Conservation (phyloP, 2,797 vertebrate genomes). For the Brachymystax lenok region DNA sequence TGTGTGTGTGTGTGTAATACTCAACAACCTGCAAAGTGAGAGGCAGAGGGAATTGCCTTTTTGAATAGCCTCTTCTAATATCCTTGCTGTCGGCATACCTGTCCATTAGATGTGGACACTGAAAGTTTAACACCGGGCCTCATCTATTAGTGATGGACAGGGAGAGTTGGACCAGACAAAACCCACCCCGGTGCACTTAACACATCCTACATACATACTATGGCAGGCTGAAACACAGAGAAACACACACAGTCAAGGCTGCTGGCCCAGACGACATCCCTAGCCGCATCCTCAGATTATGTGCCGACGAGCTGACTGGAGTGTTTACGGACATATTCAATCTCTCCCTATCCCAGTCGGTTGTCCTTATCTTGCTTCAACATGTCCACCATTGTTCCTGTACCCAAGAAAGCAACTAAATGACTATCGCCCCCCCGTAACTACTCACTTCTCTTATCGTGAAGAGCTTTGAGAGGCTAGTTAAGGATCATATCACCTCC, state of each 20-base stretch:
- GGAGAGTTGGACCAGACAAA: constrained; percentile 6
- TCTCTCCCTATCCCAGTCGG: too few relatives aligned
- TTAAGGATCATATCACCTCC: too few relatives aligned
- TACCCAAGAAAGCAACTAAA: too few relatives aligned
- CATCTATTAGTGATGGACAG: constrained; percentile 23
- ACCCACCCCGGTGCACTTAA: constrained; percentile 11
- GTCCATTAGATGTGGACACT: constrained; percentile 9
- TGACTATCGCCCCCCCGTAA: too few relatives aligned
- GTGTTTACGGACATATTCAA: too few relatives aligned
- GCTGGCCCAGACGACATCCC: too few relatives aligned
- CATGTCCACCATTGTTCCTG: too few relatives aligned
- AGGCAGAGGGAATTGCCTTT: constrained; percentile 6
- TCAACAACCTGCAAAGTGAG: constrained; percentile 31
- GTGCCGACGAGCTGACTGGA: too few relatives aligned
- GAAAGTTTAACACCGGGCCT: constrained; percentile 15
- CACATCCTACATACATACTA: background rate
- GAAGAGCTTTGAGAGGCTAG: too few relatives aligned
- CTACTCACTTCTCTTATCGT: too few relatives aligned
- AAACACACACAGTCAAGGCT: background rate
- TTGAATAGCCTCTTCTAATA: constrained; percentile 9
- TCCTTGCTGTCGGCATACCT: constrained; percentile 2
- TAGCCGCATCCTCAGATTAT: too few relatives aligned
- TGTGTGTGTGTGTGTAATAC: constrained; percentile 31
- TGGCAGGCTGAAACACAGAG: background rate
- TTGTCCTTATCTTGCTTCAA: too few relatives aligned